Conservation (phyloP, 1,140 invertebrate species). For the Coelopa frigida region DNA sequence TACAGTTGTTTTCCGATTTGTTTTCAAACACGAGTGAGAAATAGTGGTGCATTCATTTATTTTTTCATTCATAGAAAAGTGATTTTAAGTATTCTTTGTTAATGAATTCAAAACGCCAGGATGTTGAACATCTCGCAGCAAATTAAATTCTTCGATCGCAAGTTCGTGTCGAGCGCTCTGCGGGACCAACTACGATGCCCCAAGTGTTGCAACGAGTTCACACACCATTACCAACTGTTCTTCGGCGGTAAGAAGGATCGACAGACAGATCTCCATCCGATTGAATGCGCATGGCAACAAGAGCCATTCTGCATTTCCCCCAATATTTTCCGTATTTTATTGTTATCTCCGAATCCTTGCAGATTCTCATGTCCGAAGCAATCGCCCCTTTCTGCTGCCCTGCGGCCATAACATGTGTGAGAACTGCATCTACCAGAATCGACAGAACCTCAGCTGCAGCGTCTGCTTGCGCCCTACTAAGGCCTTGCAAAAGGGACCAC, state of each 20-base stretch:
- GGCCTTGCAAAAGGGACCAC: neutral
- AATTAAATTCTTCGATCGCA: constrained; percentile 25
- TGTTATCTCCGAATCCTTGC: neutral
- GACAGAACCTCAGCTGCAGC: constrained; percentile 20
- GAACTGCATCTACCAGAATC: constrained; percentile 21
- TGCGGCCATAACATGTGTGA: constrained; percentile 36
- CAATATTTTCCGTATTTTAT: too few species aligned
- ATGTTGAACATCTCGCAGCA: neutral
- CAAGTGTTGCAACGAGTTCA: constrained; percentile 20
- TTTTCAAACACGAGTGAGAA: too few species aligned
- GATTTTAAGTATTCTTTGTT: too few species aligned
- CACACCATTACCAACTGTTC: too few species aligned
- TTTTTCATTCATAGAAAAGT: too few species aligned
- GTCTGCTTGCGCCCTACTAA: constrained; percentile 16
- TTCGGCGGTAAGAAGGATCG: too few species aligned
- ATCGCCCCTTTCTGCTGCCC: constrained; percentile 27
- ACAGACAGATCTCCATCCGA: too few species aligned
- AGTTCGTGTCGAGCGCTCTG: constrained; percentile 28
- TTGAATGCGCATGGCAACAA: too few species aligned
- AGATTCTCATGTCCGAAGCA: constrained; percentile 11
- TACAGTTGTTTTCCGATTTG: too few species aligned
- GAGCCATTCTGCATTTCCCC: too few species aligned
- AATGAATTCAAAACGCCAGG: too few species aligned
- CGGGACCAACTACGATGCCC: constrained; percentile 21
- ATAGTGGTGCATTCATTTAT: too few species aligned